Evolutionary conservation across 2,113 vertebrate genomes (phyloP), one percentile per base, ranked within the genome.

Genomic region (Eleginops maclovinus): DNA sequence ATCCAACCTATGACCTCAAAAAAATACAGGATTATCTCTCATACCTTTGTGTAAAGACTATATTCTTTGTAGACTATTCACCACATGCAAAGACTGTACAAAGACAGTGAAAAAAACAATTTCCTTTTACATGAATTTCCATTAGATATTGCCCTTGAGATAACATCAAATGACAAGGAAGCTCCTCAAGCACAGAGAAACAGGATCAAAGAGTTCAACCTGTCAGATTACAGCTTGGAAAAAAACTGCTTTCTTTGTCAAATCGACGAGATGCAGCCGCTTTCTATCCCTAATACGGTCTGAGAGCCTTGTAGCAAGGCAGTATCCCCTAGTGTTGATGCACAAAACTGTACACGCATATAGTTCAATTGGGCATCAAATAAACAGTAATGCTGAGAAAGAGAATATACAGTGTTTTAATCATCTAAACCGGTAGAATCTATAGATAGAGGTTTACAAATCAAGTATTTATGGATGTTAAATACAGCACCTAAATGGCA

Each of bases 41-140:
- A 31, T 9, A 59, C 17, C 17, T 51, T 58, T 36, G 36, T 60
- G 19, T 26, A n/a, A 19, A 46, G 53, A 44, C 10, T 15, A 2
- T 31, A n/a, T 0, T 28, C 28, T 63, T 50, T 14, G n/a, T n/a
- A 54, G 24, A 2, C 26, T 3, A 10, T 47, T 47, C 26, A 16
- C 40, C 12, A 17, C 2, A 53, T 13, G 3, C 49, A 26, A 49
- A 60, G 9, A 26, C 31, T 0, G 3, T 1, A 12, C 36, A 9
- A 51, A 54, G 46, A 28, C 12, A 21, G 79, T 10, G 36, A 28
- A 47, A 36, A 56, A 22, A 36, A 36, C 2, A 36, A 51, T 60
- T 78, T 74, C 53, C 53, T 65, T 65, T 69, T 21, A 74, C 53
- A 70, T 65, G 24, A 15, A 81, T 74, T 70, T 78, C 55, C 55